A percentile compares a stretch with the other conserved stretches of the same genome.
Conservation (phyloP, 2,888 invertebrate genomes). For the Sarcophaga caerulescens region DNA sequence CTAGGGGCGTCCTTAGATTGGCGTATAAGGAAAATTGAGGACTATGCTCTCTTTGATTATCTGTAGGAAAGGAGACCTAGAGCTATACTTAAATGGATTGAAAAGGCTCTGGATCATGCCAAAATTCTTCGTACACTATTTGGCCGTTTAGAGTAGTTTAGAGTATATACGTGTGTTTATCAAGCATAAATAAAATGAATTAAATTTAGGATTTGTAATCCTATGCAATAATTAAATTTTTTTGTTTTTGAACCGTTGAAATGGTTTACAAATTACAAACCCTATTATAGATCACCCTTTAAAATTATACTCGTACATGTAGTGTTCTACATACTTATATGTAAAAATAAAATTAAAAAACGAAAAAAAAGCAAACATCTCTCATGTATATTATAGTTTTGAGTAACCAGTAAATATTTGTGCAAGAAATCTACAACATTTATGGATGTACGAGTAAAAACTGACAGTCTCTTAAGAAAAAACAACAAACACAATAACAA, state of each 20-base stretch:
- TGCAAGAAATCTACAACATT: slow-evolving; percentile 43
- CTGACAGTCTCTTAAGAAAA: neutral
- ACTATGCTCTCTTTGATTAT: no score
- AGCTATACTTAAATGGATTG: no score
- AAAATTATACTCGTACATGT: no score
- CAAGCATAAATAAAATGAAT: neutral
- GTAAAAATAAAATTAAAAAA: neutral
- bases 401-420: slow-evolving; percentile 43
- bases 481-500: neutral
- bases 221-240: no score
- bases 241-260: neutral
- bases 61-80: no score
- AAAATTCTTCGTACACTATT: no score
- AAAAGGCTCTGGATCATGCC: no score
- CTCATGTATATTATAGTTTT: neutral
- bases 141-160: no score
- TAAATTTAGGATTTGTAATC: no score
- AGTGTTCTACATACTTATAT: neutral
- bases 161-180: no score
- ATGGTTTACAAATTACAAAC: neutral
- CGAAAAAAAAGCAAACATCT: slow-evolving; percentile 4
- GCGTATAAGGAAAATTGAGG: no score
- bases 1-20: no score
- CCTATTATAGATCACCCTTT: neutral
- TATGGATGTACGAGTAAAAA: slow-evolving; percentile 18